These are phyloP conservation scores for Ephialtes manifestator DNA, from an alignment of 2,888 invertebrate species.

Conservation along the genomic window DNA sequence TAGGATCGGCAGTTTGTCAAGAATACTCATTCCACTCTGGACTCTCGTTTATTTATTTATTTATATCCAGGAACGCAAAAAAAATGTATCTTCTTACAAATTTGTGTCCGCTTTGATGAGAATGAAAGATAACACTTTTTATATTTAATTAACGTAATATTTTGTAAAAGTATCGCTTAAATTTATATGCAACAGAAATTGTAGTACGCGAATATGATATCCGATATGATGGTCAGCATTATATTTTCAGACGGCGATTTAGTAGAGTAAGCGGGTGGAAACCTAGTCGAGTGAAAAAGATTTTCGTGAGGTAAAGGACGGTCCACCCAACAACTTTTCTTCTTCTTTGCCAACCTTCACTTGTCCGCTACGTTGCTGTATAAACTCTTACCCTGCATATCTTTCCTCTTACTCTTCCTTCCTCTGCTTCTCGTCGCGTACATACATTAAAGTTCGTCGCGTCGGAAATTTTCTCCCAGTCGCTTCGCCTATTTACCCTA, in stretches of 20 bases:
- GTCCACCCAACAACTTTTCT: slow-evolving; percentile 49
- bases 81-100: background rate
- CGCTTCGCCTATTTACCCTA: slow-evolving; percentile 54
- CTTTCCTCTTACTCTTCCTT: slow-evolving; percentile 20
- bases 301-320: slow-evolving; percentile 56
- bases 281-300: slow-evolving; percentile 69
- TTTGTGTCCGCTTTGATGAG: background rate
- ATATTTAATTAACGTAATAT: background rate
- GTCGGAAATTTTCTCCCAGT: slow-evolving; percentile 62
- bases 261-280: slow-evolving; percentile 63
- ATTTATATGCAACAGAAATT: background rate
- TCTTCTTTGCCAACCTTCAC: slow-evolving; percentile 28
- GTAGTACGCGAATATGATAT: slow-evolving; percentile 8
- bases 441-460: slow-evolving; percentile 67
- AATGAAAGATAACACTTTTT: background rate
- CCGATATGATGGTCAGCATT: background rate
- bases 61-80: slow-evolving; percentile 3
- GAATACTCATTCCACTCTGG: background rate
- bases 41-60: slow-evolving; percentile 1
- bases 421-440: slow-evolving; percentile 30
- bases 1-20: slow-evolving; percentile 27
- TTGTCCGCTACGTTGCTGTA: slow-evolving; percentile 4
- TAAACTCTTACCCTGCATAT: slow-evolving; percentile 5
- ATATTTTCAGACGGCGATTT: slow-evolving; percentile 62
- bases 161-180: background rate